These are phyloP conservation scores for Agonopterix subpropinquella DNA, from an alignment of 2,888 invertebrate species.

Conservation along the genomic window DNA sequence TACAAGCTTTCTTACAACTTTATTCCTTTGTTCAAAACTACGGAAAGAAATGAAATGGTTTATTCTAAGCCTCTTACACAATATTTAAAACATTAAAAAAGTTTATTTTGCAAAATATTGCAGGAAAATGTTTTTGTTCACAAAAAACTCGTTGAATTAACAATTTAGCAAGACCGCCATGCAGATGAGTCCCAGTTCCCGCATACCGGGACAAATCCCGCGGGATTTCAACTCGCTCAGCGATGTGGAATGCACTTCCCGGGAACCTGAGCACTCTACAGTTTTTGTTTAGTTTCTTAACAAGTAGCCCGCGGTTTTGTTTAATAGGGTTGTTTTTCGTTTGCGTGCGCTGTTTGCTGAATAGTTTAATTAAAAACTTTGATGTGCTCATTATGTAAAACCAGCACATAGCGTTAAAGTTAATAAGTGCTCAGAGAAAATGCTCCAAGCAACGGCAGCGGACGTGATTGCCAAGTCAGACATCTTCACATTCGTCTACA, in stretches of 20 bases:
- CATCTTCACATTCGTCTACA: not conserved
- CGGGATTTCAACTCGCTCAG: not conserved
- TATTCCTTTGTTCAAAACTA: no score
- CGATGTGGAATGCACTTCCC: not conserved
- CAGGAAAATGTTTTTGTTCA: constrained; percentile 1
- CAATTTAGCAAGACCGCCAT: constrained; percentile 30
- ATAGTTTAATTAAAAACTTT: not conserved
- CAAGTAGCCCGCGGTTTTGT: constrained; percentile 3
- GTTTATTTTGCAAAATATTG: no score
- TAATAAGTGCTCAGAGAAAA: not conserved
- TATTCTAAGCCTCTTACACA: no score
- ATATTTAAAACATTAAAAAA: no score
- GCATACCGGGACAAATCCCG: not conserved
- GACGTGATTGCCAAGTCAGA: not conserved
- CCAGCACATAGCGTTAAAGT: not conserved
- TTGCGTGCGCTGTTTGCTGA: not conserved
- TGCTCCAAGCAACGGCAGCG: not conserved
- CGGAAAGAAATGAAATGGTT: no score
- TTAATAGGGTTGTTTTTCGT: constrained; percentile 3
- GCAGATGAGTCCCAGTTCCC: constrained; percentile 21
- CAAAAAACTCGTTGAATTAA: constrained; percentile 23
- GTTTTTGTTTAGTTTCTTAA: constrained; percentile 7
- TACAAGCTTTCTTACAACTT: no score
- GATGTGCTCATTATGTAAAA: not conserved
- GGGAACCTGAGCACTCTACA: not conserved